phyloP scores from a whole-genome alignment of 2,797 vertebrate species.

The Syngnathus rostellatus region DNA sequence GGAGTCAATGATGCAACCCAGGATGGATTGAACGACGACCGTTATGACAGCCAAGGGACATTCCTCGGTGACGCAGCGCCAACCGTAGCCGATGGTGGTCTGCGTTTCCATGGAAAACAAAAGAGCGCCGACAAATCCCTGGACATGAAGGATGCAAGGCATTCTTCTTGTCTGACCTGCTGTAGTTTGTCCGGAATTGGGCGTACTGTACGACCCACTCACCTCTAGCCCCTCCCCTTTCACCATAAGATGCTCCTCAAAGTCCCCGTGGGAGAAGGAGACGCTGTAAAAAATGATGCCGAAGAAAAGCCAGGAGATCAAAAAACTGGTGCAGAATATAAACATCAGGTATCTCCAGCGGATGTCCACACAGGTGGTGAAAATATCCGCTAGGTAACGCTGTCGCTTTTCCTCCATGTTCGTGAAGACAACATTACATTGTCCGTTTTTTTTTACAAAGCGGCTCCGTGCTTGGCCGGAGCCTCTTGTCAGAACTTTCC shows the following conservation, averaged over 20 bases:
- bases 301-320: slow-evolving; percentile 89
- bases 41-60: slow-evolving; percentile 83
- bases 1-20: slow-evolving; percentile 95
- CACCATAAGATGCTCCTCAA: slow-evolving; percentile 52
- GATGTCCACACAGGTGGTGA: slow-evolving; percentile 95
- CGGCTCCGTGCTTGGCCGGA: slow-evolving; percentile 81
- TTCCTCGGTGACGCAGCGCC: slow-evolving; percentile 92
- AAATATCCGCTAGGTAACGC: slow-evolving; percentile 92
- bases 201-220: slow-evolving; percentile 13
- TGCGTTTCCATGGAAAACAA: slow-evolving; percentile 96
- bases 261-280: slow-evolving; percentile 86
- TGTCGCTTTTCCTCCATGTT: slow-evolving; percentile 90
- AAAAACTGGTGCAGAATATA: slow-evolving; percentile 83
- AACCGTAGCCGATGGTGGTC: slow-evolving; percentile 94
- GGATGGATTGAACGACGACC: slow-evolving; percentile 88
- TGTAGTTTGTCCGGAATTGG: slow-evolving; percentile 20
- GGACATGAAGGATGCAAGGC: slow-evolving; percentile 88
- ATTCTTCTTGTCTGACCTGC: slow-evolving; percentile 56
- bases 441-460: slow-evolving; percentile 94
- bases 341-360: slow-evolving; percentile 93
- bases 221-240: slow-evolving; percentile 18
- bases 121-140: slow-evolving; percentile 86
- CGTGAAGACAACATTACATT: slow-evolving; percentile 89
- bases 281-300: slow-evolving; percentile 89
- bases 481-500: slow-evolving; percentile 62